Percentiles rank a stretch among this genome's conserved stretches.
Conservation (phyloP, 2,113 vertebrate genomes). For the Sisor rabdophorus region DNA sequence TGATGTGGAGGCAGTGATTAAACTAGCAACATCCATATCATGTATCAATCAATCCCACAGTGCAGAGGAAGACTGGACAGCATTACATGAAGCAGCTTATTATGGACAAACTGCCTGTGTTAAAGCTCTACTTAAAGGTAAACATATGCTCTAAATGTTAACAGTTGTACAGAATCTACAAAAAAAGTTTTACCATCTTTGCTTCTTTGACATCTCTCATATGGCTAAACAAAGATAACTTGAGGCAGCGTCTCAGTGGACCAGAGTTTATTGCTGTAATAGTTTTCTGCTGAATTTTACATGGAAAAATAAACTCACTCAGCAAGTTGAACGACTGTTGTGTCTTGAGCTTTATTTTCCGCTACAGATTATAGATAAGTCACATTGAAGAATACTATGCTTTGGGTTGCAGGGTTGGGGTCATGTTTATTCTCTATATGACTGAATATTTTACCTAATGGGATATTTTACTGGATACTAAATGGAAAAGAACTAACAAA, state of each 20-base stretch:
- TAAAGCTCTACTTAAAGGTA: constrained; percentile 78
- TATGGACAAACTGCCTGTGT: constrained; percentile 78
- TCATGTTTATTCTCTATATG: too few species aligned
- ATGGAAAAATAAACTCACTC: constrained; percentile 20
- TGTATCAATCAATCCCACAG: constrained; percentile 73
- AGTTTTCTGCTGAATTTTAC: constrained; percentile 25
- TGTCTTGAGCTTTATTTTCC: not conserved
- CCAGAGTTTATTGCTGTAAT: constrained; percentile 26
- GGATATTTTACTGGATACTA: not conserved
- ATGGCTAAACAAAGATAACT: not conserved
- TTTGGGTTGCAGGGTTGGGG: not conserved
- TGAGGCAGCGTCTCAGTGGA: not conserved
- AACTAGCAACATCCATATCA: constrained; percentile 73
- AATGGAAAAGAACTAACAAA: not conserved
- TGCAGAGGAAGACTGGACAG: constrained; percentile 86
- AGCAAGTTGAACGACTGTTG: constrained; percentile 6
- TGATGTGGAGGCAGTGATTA: constrained; percentile 70
- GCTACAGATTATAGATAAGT: constrained; percentile 1
- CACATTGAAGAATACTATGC: not conserved
- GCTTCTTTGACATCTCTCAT: not conserved
- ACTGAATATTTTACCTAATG: not conserved
- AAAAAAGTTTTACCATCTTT: not conserved
- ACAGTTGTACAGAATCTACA: not conserved
- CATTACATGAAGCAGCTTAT: constrained; percentile 85
- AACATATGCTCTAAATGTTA: constrained; percentile 19